Evolutionary conservation across 2,797 vertebrate genomes (phyloP).

Genomic region (Anguilla anguilla): DNA sequence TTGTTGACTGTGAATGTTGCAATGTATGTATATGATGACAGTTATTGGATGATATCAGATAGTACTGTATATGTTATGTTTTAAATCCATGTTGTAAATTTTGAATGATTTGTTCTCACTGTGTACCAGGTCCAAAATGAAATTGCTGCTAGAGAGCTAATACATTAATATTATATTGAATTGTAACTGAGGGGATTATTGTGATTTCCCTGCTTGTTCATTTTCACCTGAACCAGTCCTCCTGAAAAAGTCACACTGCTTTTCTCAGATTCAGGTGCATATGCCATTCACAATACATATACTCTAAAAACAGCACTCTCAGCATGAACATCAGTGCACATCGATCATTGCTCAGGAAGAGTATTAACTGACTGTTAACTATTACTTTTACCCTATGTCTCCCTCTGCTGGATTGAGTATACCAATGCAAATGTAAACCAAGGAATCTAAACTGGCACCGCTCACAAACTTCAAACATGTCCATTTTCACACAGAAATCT

Average conservation of each 20-base stretch:
- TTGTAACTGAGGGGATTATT: too few species aligned
- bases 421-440: not conserved
- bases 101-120: too few species aligned
- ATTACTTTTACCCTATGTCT: not conserved
- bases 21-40: too few species aligned
- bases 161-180: too few species aligned
- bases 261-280: not conserved
- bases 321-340: not conserved
- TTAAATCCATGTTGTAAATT: too few species aligned
- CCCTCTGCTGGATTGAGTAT: slow-evolving; percentile 1
- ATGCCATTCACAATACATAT: not conserved
- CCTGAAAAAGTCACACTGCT: not conserved
- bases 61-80: too few species aligned
- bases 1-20: too few species aligned
- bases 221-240: too few species aligned
- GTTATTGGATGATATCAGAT: too few species aligned
- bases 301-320: not conserved
- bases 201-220: too few species aligned
- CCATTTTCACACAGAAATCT: not conserved
- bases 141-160: too few species aligned
- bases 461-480: not conserved
- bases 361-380: not conserved
- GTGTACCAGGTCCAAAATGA: too few species aligned
- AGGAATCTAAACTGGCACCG: not conserved
- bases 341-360: not conserved